A percentile compares a stretch with the other conserved stretches of the same genome.
Conservation (phyloP, 2,888 invertebrate genomes). For the Cosmorhoe ocellata region DNA sequence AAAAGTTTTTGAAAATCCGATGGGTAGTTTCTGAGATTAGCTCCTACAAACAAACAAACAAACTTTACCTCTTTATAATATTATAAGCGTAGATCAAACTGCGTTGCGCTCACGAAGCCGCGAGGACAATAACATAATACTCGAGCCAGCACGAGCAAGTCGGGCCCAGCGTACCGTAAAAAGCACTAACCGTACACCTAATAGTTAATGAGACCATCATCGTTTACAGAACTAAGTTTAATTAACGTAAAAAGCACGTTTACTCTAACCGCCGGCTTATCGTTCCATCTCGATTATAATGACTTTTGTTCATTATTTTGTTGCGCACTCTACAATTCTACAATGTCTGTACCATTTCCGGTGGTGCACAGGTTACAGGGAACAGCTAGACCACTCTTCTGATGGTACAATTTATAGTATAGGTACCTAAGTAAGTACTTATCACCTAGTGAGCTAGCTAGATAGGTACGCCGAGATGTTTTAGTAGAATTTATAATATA, state of each 20-base stretch:
- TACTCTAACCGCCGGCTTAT: constrained; percentile 74
- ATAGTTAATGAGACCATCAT: constrained; percentile 73
- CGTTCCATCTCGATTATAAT: constrained; percentile 75
- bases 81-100: no score
- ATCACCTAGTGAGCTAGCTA: no score
- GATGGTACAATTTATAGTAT: no score
- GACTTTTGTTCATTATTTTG: constrained; percentile 80
- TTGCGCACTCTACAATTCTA: constrained; percentile 53
- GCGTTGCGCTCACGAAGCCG: background rate
- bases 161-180: constrained; percentile 59
- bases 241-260: constrained; percentile 81
- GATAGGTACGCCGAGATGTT: no score
- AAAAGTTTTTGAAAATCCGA: no score
- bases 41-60: no score
- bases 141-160: background rate
- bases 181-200: constrained; percentile 58
- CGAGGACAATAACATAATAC: constrained; percentile 10
- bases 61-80: no score
- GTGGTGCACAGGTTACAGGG: constrained; percentile 36
- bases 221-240: constrained; percentile 79
- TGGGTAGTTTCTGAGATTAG: no score
- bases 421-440: no score
- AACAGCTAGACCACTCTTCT: constrained; percentile 2
- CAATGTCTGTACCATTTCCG: constrained; percentile 69
- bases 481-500: no score